Base-by-base conservation (phyloP, 2,888 invertebrate species). In the Drosophila mayaguana region DNA sequence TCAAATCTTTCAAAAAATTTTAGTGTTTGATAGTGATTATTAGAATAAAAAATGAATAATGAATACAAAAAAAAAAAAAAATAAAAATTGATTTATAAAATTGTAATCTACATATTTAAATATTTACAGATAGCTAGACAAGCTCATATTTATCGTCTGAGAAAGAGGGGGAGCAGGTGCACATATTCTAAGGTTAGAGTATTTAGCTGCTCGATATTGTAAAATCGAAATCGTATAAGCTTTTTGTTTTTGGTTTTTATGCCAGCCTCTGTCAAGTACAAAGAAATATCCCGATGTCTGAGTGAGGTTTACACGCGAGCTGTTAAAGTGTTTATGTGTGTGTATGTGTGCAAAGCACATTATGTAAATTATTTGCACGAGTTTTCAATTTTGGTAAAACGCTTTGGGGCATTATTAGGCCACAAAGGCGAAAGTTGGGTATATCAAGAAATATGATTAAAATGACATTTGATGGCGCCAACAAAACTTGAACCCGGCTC, bases 341-440 rank as follows among this genome's bases (percentile, higher is more conserved):
- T 34, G 40, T 48, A 38, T 43, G 7, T 42, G 42, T 42, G 25
- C 62, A 34, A 50, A 48, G 72, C 67, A 80, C 70, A 85, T 86
- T 86, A 86, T 88, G 86, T 74, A 86, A 86, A 86, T 86, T 81
- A 88, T 88, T 88, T 86, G 89, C 86, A 83, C 80, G 84, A 86
- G 88, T 80, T 88, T 86, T 86, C 88, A 86, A 86, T 86, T 83
- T 86, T 80, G 84, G 77, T 74, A 71, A 88, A 85, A 85, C 72
- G 86, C 88, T 86, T 81, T 81, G 67, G 89, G 84, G 78, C 64
- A 78, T 82, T 81, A 84, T 84, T 82, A 87, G 79, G 76, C 72
- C 72, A 74, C 81, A 80, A 81, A 73, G 63, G 64, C 73, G 38
- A 78, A 78, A 78, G 70, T 67, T 70, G 69, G 78, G 63, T 53